These are phyloP conservation scores for Pseudorhombus dupliciocellatus DNA, from an alignment of 2,113 vertebrate genomes.

Conservation along the genomic window DNA sequence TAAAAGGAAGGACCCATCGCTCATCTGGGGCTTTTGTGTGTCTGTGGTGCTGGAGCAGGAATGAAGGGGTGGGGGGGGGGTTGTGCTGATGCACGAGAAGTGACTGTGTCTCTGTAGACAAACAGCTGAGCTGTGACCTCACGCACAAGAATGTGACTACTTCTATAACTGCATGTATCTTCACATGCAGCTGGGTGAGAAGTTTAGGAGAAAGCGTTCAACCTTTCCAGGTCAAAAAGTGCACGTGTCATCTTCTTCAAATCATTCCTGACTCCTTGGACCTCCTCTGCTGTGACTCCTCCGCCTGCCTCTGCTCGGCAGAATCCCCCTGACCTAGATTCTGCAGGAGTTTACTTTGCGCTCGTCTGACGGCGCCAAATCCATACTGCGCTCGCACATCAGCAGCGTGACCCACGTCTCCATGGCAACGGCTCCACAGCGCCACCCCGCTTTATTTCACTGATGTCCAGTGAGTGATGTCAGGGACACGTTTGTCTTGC, in stretches of 20 bases:
- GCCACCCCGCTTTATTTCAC: too few species aligned
- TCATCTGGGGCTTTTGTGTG: slow-evolving; percentile 38
- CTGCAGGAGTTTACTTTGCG: slow-evolving; percentile 78
- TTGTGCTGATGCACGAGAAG: slow-evolving; percentile 27
- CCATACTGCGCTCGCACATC: slow-evolving; percentile 81
- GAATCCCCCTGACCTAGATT: slow-evolving; percentile 90
- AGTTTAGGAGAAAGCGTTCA: too few species aligned
- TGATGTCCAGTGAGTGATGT: slow-evolving; percentile 4
- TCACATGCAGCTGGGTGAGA: too few species aligned
- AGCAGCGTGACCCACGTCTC: slow-evolving; percentile 87
- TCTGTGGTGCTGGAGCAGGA: slow-evolving; percentile 19
- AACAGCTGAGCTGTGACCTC: neutral
- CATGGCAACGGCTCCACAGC: slow-evolving; percentile 83
- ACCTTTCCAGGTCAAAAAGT: neutral
- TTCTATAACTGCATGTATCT: too few species aligned
- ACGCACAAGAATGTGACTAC: too few species aligned
- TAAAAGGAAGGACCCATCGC: slow-evolving; percentile 46
- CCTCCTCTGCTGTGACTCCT: slow-evolving; percentile 39
- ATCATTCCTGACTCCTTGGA: neutral
- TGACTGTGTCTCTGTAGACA: slow-evolving; percentile 9
- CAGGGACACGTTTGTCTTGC: slow-evolving; percentile 27
- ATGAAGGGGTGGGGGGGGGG: slow-evolving; percentile 18
- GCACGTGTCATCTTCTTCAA: neutral
- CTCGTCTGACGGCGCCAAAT: slow-evolving; percentile 74
- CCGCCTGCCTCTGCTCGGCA: slow-evolving; percentile 81